Evolutionary conservation across 2,113 vertebrate genomes (phyloP), one percentile per base, ranked within the genome.

Genomic region (Gallinago undulata): DNA sequence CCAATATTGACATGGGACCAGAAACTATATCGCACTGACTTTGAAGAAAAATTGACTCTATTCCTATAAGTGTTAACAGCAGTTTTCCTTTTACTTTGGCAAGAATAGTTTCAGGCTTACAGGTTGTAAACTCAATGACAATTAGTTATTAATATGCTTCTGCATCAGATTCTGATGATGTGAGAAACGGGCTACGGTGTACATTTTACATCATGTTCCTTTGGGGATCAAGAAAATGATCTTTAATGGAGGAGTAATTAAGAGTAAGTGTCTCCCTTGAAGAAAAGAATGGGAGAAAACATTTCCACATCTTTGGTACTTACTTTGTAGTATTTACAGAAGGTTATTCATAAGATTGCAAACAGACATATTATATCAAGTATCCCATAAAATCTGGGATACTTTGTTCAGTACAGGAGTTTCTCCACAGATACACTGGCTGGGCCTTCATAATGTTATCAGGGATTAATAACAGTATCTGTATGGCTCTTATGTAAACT

Each of bases 381-480:
- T 82, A 82, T 79, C 62, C 24, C 35, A 66, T 50, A 62, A 87
- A 82, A 87, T 76, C 69, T 55, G 69, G 67, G 78, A 83, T 62
- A 66, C 23, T 68, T 87, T 3, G 0, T 50, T 93, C 35, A 37
- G 37, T 16, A 35, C 3, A 62, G 19, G 43, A 79, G 13, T 53
- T 73, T 79, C 55, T 39, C 12, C 31, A 84, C 47, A 91, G 28
- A 85, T 47, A 57, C 92, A 93, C 70, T 95, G 90, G 91, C 85
- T 96, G 91, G 90, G 90, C 57, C 92, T 94, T 95, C 59, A 50
- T 83, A 92, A 91, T 85, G 78, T 78, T 74, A 56, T 94, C 82
- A 94, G 89, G 47, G 55, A 68, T 88, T 83, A 88, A 89, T 85
- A 93, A 16, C 30, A 78, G 51, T 35, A 51, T 13, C 19, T 62